Conservation (phyloP, 1,140 invertebrate species). For the Anthonomus grandis region DNA sequence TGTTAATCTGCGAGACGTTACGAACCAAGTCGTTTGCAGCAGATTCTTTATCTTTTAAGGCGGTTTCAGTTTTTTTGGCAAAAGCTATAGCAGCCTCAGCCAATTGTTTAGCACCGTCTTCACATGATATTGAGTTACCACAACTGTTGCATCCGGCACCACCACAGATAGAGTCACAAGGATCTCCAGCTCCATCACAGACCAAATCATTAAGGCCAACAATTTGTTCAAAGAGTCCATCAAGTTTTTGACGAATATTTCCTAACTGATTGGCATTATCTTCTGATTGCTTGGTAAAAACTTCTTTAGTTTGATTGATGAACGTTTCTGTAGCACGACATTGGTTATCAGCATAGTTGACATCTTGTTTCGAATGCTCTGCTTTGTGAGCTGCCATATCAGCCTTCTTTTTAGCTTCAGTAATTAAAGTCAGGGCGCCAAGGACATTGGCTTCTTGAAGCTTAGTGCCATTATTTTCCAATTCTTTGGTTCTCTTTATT, state of each 20-base stretch:
- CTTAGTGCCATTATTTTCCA: conserved; percentile 84
- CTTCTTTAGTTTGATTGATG: conserved; percentile 65
- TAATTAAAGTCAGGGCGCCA: conserved; percentile 88
- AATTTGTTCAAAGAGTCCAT: conserved; percentile 65
- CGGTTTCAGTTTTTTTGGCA: conserved; percentile 76
- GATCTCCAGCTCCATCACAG: conserved; percentile 81
- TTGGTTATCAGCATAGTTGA: conserved; percentile 76
- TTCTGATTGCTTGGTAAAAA: conserved; percentile 68
- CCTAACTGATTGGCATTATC: conserved; percentile 66
- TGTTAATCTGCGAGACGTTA: conserved; percentile 52
- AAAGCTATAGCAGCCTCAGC: conserved; percentile 80
- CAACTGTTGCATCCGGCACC: conserved; percentile 91
- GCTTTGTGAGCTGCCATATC: conserved; percentile 65
- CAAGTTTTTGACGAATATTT: conserved; percentile 64
- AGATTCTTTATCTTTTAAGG: conserved; percentile 76
- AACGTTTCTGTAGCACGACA: conserved; percentile 79
- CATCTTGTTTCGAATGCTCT: conserved; percentile 57
- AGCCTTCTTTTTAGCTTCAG: conserved; percentile 69
- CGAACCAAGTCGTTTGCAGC: conserved; percentile 67
- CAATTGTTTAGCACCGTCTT: conserved; percentile 81
- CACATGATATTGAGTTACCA: conserved; percentile 81
- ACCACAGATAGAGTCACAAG: conserved; percentile 87
- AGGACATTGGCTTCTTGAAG: conserved; percentile 93
- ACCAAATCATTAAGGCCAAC: conserved; percentile 79
- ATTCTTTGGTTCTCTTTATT: conserved; percentile 66